Evolutionary conservation across 2,888 invertebrate genomes (phyloP), one percentile per base, ranked within the genome.

Genomic region (Ophion costatus): DNA sequence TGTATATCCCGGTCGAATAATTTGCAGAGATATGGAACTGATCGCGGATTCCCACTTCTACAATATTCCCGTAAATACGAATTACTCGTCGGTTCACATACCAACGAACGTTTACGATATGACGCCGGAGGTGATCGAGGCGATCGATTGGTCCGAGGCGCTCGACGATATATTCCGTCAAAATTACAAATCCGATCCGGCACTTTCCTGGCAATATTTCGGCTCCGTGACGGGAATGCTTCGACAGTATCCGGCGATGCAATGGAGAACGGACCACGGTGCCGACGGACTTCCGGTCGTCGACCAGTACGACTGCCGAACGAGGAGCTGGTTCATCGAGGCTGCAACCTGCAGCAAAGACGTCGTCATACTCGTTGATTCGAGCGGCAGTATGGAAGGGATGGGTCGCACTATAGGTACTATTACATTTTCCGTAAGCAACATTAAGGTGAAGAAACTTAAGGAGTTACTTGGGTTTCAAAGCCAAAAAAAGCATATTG

Each of bases 341-440:
- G 99, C 99, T 0, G 98, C 99, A 0, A 98, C 99, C 0, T 98
- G 98, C 90, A 98, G 99, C 10, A 99, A 99, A 94, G 99, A 99
- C 92, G 97, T 99, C 89, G 96, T 99, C 42, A 98, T 99, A 83
- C 95, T 99, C 78, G 95, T 99, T 85, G 99, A 99, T 93, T 96
- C 97, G 80, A 98, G 99, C 71, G 99, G 99, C 22, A 99, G 99
- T 24, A 99, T 99, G 99, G 97, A 96, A 45, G 99, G 99, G 4
- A 94, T 95, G 90, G 94, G 96, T 45, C 95, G 95, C 90, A 95
- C 96, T 83, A 96, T 97, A 66, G 93, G 93, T 94, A 88, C 57
- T 7, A 20, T 81, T 82, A 42, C 51, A 20, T 24, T 3, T 45
- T 45, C 45, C 3, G 14, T 45, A 45, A 45, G 11, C 45, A 14